These are phyloP conservation scores for Drosophila longiperda DNA, from an alignment of 2,888 invertebrate species.

Conservation along the genomic window DNA sequence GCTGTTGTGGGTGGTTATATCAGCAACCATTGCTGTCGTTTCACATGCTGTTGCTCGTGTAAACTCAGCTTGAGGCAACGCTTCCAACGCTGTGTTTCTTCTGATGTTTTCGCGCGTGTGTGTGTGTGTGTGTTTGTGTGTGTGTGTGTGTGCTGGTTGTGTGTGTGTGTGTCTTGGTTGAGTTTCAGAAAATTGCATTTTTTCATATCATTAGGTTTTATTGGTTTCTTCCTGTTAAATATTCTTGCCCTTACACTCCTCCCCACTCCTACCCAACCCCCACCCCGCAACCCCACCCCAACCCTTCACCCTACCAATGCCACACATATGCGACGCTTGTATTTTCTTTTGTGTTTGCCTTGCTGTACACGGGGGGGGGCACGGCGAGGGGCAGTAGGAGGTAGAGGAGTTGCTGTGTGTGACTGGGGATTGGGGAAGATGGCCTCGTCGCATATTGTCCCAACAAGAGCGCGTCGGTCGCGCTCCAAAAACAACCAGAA, in stretches of 20 bases:
- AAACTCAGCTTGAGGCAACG: slow-evolving; percentile 34
- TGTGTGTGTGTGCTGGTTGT: background rate
- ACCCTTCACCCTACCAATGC: background rate
- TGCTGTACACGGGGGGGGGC: background rate
- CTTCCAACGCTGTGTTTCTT: slow-evolving; percentile 21
- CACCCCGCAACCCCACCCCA: background rate
- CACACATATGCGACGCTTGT: slow-evolving; percentile 51
- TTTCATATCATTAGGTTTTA: slow-evolving; percentile 85
- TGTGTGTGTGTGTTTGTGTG: slow-evolving; percentile 10
- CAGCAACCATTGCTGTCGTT: background rate
- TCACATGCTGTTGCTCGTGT: slow-evolving; percentile 42
- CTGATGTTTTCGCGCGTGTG: background rate
- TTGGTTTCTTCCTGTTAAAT: slow-evolving; percentile 84
- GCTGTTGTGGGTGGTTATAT: background rate
- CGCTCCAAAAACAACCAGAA: slow-evolving; percentile 69
- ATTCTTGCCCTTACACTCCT: slow-evolving; percentile 49
- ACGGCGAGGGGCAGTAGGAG: background rate
- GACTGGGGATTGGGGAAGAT: background rate
- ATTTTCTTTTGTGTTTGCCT: slow-evolving; percentile 29
- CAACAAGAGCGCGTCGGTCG: slow-evolving; percentile 64
- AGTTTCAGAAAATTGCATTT: slow-evolving; percentile 82
- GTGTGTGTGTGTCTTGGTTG: slow-evolving; percentile 49
- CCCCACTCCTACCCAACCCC: background rate
- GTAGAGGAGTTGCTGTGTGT: background rate
- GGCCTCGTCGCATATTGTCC: slow-evolving; percentile 63